Conservation (phyloP, 2,888 invertebrate genomes). For the Rhyacophila evoluta region DNA sequence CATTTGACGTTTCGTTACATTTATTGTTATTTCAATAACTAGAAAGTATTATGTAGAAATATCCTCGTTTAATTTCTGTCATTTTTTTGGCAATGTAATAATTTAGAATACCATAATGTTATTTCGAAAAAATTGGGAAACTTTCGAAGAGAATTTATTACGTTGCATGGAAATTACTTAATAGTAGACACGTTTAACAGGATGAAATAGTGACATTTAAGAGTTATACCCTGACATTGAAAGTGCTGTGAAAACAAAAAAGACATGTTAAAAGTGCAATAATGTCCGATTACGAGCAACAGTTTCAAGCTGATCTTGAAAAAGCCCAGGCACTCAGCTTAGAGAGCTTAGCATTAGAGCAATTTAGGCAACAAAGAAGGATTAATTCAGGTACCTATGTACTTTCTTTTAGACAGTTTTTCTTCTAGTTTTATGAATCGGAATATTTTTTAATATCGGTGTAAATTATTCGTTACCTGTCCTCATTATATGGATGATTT, state of each 20-base stretch:
- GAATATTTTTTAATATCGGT: neutral
- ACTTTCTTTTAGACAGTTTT: neutral
- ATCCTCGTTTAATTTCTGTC: slow-evolving; percentile 12
- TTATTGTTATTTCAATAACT: slow-evolving; percentile 49
- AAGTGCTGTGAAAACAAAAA: slow-evolving; percentile 29
- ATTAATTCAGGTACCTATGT: slow-evolving; percentile 63
- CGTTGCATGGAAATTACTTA: slow-evolving; percentile 26
- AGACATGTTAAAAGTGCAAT: slow-evolving; percentile 38
- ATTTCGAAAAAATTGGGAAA: neutral
- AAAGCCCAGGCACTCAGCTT: slow-evolving; percentile 89
- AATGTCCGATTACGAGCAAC: slow-evolving; percentile 80
- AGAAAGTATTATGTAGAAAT: slow-evolving; percentile 48
- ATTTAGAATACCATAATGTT: neutral
- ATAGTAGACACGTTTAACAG: slow-evolving; percentile 23
- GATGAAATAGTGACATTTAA: slow-evolving; percentile 23
- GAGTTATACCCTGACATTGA: slow-evolving; percentile 19
- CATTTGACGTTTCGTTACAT: slow-evolving; percentile 50
- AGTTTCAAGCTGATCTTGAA: slow-evolving; percentile 88
- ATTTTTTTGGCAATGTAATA: slow-evolving; percentile 32
- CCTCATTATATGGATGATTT: no score
- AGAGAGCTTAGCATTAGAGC: slow-evolving; percentile 86
- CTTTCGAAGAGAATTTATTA: neutral
- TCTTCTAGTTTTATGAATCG: no score
- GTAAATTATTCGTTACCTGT: neutral
- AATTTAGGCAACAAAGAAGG: slow-evolving; percentile 80